These are phyloP conservation scores for Podarcis lilfordi DNA, from an alignment of 2,797 vertebrate genomes.

Conservation along the genomic window DNA sequence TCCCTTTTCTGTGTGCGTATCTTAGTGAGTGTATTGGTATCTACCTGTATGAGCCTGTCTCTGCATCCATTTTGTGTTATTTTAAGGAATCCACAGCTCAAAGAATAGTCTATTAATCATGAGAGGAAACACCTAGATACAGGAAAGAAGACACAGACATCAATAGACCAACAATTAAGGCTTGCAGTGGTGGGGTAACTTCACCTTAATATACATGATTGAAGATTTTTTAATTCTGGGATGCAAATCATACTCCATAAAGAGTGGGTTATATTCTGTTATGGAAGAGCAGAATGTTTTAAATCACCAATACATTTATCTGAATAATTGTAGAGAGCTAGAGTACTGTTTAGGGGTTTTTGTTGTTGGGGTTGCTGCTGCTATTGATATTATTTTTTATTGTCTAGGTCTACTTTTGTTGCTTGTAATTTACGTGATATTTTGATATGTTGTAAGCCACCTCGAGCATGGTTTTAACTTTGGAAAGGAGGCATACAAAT, in stretches of 20 bases:
- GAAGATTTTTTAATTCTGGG: neutral
- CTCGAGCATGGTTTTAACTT: too few species aligned
- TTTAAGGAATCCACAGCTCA: neutral
- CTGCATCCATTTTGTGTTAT: neutral
- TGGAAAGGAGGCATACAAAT: too few species aligned
- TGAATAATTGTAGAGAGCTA: neutral
- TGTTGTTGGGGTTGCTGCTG: too few species aligned
- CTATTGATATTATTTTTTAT: too few species aligned
- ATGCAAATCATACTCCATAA: slow-evolving; percentile 27
- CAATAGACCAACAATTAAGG: neutral
- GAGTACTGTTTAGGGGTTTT: too few species aligned
- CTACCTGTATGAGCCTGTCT: too few species aligned
- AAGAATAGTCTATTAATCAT: neutral
- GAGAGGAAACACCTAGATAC: neutral
- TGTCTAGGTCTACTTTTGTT: too few species aligned
- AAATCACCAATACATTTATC: slow-evolving; percentile 8
- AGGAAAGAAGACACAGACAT: neutral
- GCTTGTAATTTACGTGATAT: too few species aligned
- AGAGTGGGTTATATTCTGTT: slow-evolving; percentile 8
- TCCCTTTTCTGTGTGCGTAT: too few species aligned
- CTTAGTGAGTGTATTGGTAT: too few species aligned
- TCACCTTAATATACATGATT: neutral
- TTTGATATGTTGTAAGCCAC: too few species aligned
- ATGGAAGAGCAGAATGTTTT: slow-evolving; percentile 38
- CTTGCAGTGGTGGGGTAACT: neutral